Evolutionary conservation across 2,113 vertebrate species (phyloP).

Genomic region (Lipophrys pholis): DNA sequence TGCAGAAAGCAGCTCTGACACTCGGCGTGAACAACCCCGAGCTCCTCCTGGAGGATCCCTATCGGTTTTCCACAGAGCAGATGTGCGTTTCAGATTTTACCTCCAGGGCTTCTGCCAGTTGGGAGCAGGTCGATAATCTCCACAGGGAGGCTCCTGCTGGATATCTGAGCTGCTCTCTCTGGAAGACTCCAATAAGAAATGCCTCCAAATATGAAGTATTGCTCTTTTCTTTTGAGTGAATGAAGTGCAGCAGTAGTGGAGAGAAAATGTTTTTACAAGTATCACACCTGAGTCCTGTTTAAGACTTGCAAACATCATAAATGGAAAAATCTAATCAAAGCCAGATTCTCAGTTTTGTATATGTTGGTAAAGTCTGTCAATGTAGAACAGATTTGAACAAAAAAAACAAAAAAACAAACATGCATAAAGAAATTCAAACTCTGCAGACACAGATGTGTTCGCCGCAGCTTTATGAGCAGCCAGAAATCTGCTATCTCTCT

Average conservation of each 20-base stretch:
- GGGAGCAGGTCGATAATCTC: slow-evolving; percentile 7
- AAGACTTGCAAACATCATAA: not conserved
- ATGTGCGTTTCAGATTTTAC: slow-evolving; percentile 22
- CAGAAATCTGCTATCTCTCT: slow-evolving; percentile 38
- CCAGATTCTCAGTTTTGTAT: slow-evolving; percentile 23
- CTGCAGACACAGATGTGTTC: slow-evolving; percentile 27
- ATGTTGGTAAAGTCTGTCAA: not conserved
- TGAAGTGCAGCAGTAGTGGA: not conserved
- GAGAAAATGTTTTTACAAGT: not conserved
- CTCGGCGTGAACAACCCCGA: not conserved
- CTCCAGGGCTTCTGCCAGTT: slow-evolving; percentile 17
- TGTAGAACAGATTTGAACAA: slow-evolving; percentile 15
- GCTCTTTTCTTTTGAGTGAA: too few species aligned
- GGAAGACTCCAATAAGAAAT: too few species aligned
- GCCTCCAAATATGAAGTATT: too few species aligned
- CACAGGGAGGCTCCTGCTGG: not conserved
- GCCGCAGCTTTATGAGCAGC: slow-evolving; percentile 48
- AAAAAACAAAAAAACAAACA: slow-evolving; percentile 18
- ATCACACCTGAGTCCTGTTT: slow-evolving; percentile 3
- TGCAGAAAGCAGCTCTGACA: slow-evolving; percentile 2
- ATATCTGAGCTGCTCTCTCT: not conserved
- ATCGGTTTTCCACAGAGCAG: slow-evolving; percentile 11
- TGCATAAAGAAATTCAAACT: slow-evolving; percentile 30
- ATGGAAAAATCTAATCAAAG: slow-evolving; percentile 40
- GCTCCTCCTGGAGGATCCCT: slow-evolving; percentile 1